phyloP scores from a whole-genome alignment of 2,113 vertebrate genomes.

The Formicarius rufipectus region DNA sequence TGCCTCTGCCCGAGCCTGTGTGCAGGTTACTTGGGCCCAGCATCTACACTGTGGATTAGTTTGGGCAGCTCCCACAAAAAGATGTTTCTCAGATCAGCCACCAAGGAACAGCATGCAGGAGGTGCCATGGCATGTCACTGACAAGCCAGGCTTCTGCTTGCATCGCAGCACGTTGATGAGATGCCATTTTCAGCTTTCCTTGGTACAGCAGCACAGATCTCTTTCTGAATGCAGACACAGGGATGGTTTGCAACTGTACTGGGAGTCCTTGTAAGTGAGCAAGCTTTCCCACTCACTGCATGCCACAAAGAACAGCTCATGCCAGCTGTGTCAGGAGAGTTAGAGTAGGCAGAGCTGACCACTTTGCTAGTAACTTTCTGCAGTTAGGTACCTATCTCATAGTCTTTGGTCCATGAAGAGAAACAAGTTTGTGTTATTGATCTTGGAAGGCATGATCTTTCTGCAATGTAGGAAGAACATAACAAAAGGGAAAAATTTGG shows the following conservation, averaged over 20 bases:
- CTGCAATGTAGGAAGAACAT: neutral
- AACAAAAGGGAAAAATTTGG: neutral
- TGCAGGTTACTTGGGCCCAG: no score
- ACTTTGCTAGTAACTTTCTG: neutral
- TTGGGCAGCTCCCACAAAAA: neutral
- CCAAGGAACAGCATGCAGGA: neutral
- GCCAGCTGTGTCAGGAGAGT: neutral
- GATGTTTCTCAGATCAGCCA: neutral
- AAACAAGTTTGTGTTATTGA: neutral
- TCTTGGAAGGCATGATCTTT: neutral
- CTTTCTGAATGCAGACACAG: neutral
- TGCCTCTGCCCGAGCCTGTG: rapidly evolving
- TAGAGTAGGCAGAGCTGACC: neutral
- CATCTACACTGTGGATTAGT: neutral
- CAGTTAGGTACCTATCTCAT: neutral
- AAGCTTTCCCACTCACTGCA: neutral
- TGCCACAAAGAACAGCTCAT: neutral
- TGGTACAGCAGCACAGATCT: neutral
- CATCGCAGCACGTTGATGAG: neutral
- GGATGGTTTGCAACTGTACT: neutral
- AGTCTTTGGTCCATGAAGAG: neutral
- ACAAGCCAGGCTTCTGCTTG: neutral
- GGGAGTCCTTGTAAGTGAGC: neutral
- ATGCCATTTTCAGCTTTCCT: neutral
- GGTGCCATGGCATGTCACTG: neutral